Base-by-base conservation (phyloP, 1,140 invertebrate genomes). In the Drosophila teissieri region DNA sequence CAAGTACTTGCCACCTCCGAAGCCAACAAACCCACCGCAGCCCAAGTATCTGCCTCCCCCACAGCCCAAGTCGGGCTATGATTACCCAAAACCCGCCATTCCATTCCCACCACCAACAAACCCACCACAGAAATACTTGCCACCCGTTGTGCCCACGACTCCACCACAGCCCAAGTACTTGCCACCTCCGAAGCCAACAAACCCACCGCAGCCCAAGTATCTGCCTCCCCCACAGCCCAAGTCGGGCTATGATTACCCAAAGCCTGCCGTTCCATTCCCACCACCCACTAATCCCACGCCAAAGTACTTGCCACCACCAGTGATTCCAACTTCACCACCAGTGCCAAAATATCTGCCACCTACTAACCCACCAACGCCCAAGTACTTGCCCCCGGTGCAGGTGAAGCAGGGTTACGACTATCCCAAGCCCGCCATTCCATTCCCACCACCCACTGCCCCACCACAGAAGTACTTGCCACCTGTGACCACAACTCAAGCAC, bases 191-290 rank as follows among this genome's bases (percentile, higher is more conserved):
- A 52, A 40, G 8, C 74, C 79, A 14, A 74, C 79, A 4, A 57
- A n/a, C 1, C 79, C 79, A 31, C 83, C 79, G 17, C 74, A 80
- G 31, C 70, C 77, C 0, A 78, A 70, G 12, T 61, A 62, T 12
- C 52, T 55, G 11, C 69, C 58, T 2, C 78, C 75, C 5, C 45
- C 76, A 2, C 40, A 55, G 19, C 52, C 53, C 10, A 64, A 55
- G 6, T 55, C 46, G 22, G 82, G 80, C 1, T 90, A 90, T 15
- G 48, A 53, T 10, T 91, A 91, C 24, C 80, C 89, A 0, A 88
- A 76, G 22, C 89, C 89, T 4, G 55, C 46, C 1, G 55, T 75
- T 22, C 80, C 89, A 19, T 84, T 88, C 39, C 73, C 63, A 31
- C 51, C 81, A 42, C 75, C 69, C 8, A 73, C 53, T 1, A 49